These are phyloP conservation scores for Coregonus sp. DNA, from an alignment of 2,797 vertebrate genomes.

Conservation along the genomic window DNA sequence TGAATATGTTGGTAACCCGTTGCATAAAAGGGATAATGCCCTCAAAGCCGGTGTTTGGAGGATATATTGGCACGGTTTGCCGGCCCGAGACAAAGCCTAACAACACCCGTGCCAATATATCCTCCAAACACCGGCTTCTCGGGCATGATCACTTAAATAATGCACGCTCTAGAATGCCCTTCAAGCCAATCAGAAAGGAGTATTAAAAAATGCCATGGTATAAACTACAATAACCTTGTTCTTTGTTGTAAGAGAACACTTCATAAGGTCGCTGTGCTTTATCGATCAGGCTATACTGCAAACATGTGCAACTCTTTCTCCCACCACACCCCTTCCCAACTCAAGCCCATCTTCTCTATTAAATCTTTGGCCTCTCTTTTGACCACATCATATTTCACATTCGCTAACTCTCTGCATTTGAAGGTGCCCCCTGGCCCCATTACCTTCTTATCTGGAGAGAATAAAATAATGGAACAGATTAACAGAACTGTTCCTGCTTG, in stretches of 20 bases:
- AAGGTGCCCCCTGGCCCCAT: slow-evolving; percentile 36
- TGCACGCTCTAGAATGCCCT: too few species aligned
- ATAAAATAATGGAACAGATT: slow-evolving; percentile 34
- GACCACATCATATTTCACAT: slow-evolving; percentile 61
- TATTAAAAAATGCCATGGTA: too few species aligned
- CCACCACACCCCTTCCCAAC: background rate
- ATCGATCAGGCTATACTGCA: slow-evolving; percentile 18
- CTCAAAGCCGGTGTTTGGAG: too few species aligned
- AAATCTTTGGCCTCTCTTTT: background rate
- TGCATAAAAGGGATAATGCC: too few species aligned
- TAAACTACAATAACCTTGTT: too few species aligned
- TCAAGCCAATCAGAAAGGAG: too few species aligned
- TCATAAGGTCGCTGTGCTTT: background rate
- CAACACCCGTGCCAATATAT: too few species aligned
- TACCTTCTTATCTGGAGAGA: slow-evolving; percentile 48
- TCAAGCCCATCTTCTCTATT: slow-evolving; percentile 5
- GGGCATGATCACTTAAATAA: too few species aligned
- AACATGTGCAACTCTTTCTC: slow-evolving; percentile 37
- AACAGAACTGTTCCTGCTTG: slow-evolving; percentile 12
- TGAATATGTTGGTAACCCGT: too few species aligned
- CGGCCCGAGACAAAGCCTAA: too few species aligned
- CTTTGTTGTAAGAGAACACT: slow-evolving; percentile 14
- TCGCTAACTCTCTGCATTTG: slow-evolving; percentile 36
- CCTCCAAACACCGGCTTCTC: too few species aligned
- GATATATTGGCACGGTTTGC: too few species aligned